Conservation (phyloP, 23 tunicate species). For the Aplidium turbinatum region DNA sequence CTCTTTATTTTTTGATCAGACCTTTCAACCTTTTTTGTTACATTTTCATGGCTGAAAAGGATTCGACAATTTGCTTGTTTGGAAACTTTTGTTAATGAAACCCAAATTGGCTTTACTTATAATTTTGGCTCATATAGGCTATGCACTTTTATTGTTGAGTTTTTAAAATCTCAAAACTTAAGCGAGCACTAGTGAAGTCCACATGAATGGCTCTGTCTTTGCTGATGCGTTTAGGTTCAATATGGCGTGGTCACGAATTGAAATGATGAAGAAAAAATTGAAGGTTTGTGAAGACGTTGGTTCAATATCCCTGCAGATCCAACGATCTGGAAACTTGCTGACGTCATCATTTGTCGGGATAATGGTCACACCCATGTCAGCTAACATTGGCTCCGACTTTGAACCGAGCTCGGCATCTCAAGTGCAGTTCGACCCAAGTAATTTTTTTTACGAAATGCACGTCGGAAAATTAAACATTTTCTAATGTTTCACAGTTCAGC, state of each 20-base stretch:
- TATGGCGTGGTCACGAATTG: slow-evolving; percentile 77
- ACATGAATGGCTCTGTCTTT: background rate
- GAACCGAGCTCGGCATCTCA: slow-evolving; percentile 52
- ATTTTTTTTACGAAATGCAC: too few relatives aligned
- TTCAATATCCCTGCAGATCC: slow-evolving; percentile 10
- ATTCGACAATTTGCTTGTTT: too few relatives aligned
- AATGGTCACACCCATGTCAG: slow-evolving; percentile 16
- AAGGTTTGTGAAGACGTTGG: slow-evolving; percentile 58
- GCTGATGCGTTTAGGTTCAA: slow-evolving; percentile 38
- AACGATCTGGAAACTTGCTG: slow-evolving; percentile 52
- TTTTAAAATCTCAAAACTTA: too few relatives aligned
- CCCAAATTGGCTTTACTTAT: too few relatives aligned
- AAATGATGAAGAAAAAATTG: slow-evolving; percentile 26
- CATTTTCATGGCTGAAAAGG: too few relatives aligned
- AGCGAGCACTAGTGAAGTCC: background rate
- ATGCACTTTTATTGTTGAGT: too few relatives aligned
- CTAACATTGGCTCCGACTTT: slow-evolving; percentile 42
- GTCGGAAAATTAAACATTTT: background rate
- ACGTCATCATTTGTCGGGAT: slow-evolving; percentile 63
- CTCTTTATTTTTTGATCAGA: too few relatives aligned
- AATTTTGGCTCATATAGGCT: too few relatives aligned
- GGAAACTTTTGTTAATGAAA: too few relatives aligned
- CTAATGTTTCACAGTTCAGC: too few relatives aligned
- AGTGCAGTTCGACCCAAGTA: slow-evolving; percentile 90
- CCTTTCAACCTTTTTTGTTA: too few relatives aligned